Percentiles rank a stretch among this genome's conserved stretches.
phyloP scores from a whole-genome alignment of 2,797 vertebrate species.

The Molossus alvarezi region DNA sequence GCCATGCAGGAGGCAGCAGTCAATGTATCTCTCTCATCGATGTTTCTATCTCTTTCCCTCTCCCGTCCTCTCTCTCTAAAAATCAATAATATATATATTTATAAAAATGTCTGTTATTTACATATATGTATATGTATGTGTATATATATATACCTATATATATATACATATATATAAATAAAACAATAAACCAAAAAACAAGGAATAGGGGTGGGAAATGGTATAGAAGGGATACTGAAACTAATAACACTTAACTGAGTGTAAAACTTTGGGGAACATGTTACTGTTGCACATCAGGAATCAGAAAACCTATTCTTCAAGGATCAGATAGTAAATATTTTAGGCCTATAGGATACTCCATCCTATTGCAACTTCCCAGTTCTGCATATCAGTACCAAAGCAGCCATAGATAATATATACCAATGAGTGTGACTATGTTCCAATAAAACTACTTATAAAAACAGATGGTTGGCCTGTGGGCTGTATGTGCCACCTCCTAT shows the following conservation, averaged over 20 bases:
- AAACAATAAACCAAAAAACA: constrained; percentile 14
- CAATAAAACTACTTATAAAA: constrained; percentile 10
- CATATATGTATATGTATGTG: too few species aligned
- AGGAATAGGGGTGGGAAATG: not conserved
- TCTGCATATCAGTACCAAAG: not conserved
- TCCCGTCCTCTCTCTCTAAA: too few species aligned
- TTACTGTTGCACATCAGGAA: not conserved
- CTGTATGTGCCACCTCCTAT: not conserved
- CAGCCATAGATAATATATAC: not conserved
- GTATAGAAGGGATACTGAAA: not conserved
- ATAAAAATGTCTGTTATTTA: too few species aligned
- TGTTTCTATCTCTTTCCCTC: too few species aligned
- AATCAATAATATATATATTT: too few species aligned
- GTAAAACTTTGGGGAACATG: not conserved
- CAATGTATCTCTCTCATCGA: too few species aligned
- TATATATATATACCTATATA: too few species aligned
- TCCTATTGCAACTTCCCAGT: not conserved
- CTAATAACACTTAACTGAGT: not conserved
- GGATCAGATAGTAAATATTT: not conserved
- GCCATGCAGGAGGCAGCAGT: too few species aligned
- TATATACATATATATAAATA: too few species aligned
- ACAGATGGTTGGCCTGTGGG: not conserved
- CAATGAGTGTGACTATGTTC: not conserved
- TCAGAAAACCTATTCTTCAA: constrained; percentile 19
- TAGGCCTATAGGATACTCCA: not conserved